phyloP scores from a whole-genome alignment of 2,888 invertebrate species.

The Cryptocephalus primarius region DNA sequence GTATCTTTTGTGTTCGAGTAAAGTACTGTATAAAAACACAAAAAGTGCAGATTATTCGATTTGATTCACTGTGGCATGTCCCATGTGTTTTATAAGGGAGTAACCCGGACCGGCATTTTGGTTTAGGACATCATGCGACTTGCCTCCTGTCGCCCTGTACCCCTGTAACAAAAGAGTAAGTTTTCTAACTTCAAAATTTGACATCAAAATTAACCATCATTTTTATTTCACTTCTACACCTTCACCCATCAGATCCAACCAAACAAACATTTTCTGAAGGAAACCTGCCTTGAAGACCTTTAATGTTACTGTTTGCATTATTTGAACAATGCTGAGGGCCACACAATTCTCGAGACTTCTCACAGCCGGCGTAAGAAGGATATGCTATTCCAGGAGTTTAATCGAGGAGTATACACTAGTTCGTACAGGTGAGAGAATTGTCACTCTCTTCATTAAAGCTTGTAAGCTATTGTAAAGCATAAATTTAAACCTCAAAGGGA shows the following conservation, averaged over 20 bases:
- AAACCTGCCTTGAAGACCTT: background rate
- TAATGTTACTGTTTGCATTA: background rate
- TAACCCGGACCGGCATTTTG: too few relatives aligned
- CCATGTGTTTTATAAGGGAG: too few relatives aligned
- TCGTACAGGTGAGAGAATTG: background rate
- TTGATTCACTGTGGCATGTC: too few relatives aligned
- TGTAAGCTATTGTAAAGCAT: background rate
- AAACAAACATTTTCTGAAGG: background rate
- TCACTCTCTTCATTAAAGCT: background rate
- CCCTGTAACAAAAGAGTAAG: background rate
- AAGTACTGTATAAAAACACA: too few relatives aligned
- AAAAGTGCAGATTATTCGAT: too few relatives aligned
- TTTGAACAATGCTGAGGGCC: constrained; percentile 5
- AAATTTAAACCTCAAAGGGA: background rate
- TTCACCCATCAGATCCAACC: too few relatives aligned
- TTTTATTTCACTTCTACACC: constrained; percentile 1
- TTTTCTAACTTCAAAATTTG: constrained; percentile 8
- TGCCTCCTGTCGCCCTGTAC: too few relatives aligned
- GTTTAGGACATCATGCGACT: too few relatives aligned
- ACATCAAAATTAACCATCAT: constrained; percentile 11
- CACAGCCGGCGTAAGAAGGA: constrained; percentile 1
- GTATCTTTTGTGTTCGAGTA: too few relatives aligned
- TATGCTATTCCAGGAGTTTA: background rate
- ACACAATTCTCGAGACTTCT: constrained; percentile 5
- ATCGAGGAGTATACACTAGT: too few relatives aligned